Evolutionary conservation across 2,113 vertebrate genomes (phyloP).

Genomic region (Nothocercus julius): DNA sequence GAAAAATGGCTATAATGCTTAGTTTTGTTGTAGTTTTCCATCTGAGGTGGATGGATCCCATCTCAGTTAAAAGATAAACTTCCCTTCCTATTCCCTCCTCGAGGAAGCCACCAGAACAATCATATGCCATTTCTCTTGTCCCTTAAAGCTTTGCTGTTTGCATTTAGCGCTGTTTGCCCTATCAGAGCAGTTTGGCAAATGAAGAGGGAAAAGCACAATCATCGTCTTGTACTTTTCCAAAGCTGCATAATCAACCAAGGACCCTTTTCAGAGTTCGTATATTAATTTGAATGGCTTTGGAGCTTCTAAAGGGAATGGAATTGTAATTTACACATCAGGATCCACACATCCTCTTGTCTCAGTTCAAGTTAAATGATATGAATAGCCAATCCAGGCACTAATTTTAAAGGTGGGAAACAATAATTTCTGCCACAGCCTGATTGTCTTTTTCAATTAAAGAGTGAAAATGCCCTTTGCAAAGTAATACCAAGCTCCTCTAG

Average conservation of each 20-base stretch:
- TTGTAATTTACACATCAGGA: slow-evolving; percentile 37
- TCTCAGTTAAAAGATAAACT: not conserved
- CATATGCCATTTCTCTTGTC: rapidly evolving
- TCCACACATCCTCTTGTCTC: not conserved
- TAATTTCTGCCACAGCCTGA: slow-evolving; percentile 51
- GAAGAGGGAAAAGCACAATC: not conserved
- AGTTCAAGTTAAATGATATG: not conserved
- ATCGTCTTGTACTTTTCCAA: not conserved
- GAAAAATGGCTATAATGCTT: not conserved
- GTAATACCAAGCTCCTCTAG: slow-evolving; percentile 56
- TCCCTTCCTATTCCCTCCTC: not conserved
- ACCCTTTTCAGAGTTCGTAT: not conserved
- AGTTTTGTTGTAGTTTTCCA: not conserved
- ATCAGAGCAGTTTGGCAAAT: not conserved
- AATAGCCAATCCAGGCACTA: slow-evolving; percentile 37
- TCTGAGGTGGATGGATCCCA: not conserved
- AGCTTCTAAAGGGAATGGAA: not conserved
- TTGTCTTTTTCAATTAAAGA: slow-evolving; percentile 66
- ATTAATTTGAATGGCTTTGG: slow-evolving; percentile 4
- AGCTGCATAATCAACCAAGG: not conserved
- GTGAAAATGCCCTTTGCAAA: slow-evolving; percentile 55
- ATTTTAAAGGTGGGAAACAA: slow-evolving; percentile 58
- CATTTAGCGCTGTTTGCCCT: not conserved
- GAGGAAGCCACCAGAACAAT: not conserved
- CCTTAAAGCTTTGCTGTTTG: not conserved